Conservation (phyloP, 37 sponge, comb jelly and placozoan species). For the Corticium candelabrum region DNA sequence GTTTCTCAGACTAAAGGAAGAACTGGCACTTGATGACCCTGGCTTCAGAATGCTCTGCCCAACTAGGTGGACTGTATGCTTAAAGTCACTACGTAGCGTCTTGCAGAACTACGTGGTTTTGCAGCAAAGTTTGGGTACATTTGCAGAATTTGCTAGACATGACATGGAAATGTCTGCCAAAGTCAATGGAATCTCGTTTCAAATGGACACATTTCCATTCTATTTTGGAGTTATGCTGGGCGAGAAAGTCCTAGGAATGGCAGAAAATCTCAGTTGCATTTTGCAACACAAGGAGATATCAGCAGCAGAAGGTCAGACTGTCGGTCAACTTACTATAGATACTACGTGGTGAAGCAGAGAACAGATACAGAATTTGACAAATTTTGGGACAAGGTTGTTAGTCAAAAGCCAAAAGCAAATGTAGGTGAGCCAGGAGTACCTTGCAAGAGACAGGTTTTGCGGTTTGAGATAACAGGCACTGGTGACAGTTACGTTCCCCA, state of each 20-base stretch:
- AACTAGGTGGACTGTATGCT: constrained; percentile 34
- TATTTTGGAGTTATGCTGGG: too few relatives aligned
- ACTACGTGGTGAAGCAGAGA: too few relatives aligned
- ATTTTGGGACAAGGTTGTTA: too few relatives aligned
- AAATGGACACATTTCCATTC: too few relatives aligned
- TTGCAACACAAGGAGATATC: constrained; percentile 29
- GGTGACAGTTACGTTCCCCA: not conserved
- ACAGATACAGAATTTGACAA: too few relatives aligned
- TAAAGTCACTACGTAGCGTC: constrained; percentile 23
- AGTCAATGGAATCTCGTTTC: constrained; percentile 20
- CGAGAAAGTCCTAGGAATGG: too few relatives aligned
- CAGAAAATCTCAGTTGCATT: constrained; percentile 24
- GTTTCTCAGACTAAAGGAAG: constrained; percentile 15
- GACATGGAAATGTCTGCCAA: constrained; percentile 36
- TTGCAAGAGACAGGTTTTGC: too few relatives aligned
- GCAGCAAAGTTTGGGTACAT: constrained; percentile 6
- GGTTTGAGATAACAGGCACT: not conserved
- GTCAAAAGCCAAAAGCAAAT: too few relatives aligned
- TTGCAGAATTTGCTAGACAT: not conserved
- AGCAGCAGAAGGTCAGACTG: constrained; percentile 23
- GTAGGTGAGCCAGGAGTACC: too few relatives aligned
- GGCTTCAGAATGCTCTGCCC: constrained; percentile 40
- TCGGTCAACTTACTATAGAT: constrained; percentile 28
- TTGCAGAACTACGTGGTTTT: constrained; percentile 23
- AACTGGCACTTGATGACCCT: constrained; percentile 21